Percentiles rank a stretch among this genome's conserved stretches.
phyloP scores from a whole-genome alignment of 2,797 vertebrate species.

The Benthosema pterotum region DNA sequence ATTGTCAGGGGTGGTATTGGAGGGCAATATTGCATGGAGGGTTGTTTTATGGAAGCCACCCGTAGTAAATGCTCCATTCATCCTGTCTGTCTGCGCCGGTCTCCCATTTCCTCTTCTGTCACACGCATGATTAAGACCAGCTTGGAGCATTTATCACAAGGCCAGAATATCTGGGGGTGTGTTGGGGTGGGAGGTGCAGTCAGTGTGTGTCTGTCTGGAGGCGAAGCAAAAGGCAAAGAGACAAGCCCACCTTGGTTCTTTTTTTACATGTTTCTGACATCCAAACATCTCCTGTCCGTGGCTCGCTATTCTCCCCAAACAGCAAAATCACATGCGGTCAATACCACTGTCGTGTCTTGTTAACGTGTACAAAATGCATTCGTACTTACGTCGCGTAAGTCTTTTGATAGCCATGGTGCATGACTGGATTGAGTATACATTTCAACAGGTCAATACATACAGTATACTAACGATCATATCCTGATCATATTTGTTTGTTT shows the following conservation, averaged over 20 bases:
- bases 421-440: no score
- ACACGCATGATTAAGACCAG: slow-evolving; percentile 77
- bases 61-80: slow-evolving; percentile 71
- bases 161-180: slow-evolving; percentile 29
- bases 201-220: slow-evolving; percentile 2
- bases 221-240: slow-evolving; percentile 41
- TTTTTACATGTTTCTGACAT: slow-evolving; percentile 39
- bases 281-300: slow-evolving; percentile 34
- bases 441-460: no score
- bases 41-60: slow-evolving; percentile 68
- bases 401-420: slow-evolving; percentile 50
- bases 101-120: slow-evolving; percentile 76
- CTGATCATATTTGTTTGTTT: no score
- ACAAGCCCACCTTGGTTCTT: slow-evolving; percentile 40
- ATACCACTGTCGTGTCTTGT: slow-evolving; percentile 19
- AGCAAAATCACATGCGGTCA: slow-evolving; percentile 15
- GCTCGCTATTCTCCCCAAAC: slow-evolving; percentile 9
- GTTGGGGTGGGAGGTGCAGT: slow-evolving; percentile 10
- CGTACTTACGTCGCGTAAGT: slow-evolving; percentile 22
- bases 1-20: slow-evolving; percentile 59
- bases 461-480: no score
- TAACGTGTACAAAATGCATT: slow-evolving; percentile 23
- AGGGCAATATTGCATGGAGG: slow-evolving; percentile 41
- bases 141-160: slow-evolving; percentile 73
- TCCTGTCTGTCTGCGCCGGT: slow-evolving; percentile 65